These are phyloP conservation scores for Drosophila subquinaria DNA, from an alignment of 2,888 invertebrate species.

Conservation along the genomic window DNA sequence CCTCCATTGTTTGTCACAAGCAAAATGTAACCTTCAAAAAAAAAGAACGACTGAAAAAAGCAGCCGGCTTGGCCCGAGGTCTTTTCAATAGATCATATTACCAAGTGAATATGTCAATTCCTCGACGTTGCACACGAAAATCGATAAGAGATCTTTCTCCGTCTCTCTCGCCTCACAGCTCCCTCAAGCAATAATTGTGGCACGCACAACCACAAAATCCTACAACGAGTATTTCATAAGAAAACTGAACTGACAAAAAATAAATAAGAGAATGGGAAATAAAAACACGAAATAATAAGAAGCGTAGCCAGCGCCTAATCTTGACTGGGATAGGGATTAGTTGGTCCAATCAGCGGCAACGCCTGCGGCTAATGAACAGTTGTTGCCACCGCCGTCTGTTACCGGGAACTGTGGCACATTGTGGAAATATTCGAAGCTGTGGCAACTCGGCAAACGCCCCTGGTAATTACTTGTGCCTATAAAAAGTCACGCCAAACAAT, in stretches of 20 bases:
- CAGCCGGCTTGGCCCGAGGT: constrained; percentile 37
- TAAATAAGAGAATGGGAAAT: constrained; percentile 9
- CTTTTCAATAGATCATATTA: constrained; percentile 71
- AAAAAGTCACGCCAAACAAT: constrained; percentile 76
- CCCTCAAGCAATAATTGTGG: constrained; percentile 57
- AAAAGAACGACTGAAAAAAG: constrained; percentile 6
- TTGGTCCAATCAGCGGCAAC: constrained; percentile 81
- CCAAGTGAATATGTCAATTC: constrained; percentile 79
- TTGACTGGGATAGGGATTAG: constrained; percentile 70
- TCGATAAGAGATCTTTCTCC: constrained; percentile 65
- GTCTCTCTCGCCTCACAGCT: constrained; percentile 51
- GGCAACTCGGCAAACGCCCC: constrained; percentile 48
- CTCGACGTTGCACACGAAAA: constrained; percentile 47
- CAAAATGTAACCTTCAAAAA: constrained; percentile 67
- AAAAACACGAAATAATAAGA: constrained; percentile 29
- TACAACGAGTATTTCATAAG: constrained; percentile 46
- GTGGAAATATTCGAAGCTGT: constrained; percentile 36
- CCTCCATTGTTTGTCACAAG: constrained; percentile 71
- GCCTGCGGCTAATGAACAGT: constrained; percentile 79
- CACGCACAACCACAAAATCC: constrained; percentile 48
- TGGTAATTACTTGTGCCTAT: constrained; percentile 72
- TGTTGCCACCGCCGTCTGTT: constrained; percentile 35
- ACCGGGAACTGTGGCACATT: constrained; percentile 52
- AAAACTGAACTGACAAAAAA: constrained; percentile 61
- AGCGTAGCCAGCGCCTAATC: constrained; percentile 63